phyloP scores from a whole-genome alignment of 1,140 invertebrate genomes.

The Xylocopa sonorina region DNA sequence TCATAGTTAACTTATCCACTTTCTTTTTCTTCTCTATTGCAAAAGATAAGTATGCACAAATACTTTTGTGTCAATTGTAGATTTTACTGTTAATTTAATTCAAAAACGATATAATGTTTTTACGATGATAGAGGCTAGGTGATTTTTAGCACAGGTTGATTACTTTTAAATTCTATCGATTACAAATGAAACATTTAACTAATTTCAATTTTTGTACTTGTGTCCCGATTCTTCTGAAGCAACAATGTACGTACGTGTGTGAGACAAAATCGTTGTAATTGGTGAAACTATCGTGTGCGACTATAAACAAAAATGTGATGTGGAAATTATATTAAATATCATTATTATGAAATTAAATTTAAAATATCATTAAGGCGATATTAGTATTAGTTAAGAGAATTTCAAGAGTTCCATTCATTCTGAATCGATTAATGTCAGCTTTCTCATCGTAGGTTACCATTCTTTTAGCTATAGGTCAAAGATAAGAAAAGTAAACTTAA shows the following conservation, averaged over 20 bases:
- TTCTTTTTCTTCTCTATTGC: no score
- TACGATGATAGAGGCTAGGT: no score
- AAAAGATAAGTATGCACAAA: no score
- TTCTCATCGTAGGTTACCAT: not conserved
- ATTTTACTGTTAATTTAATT: no score
- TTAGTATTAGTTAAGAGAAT: not conserved
- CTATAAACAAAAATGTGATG: not conserved
- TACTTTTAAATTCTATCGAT: no score
- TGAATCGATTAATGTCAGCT: not conserved
- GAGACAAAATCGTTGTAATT: not conserved
- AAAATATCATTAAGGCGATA: not conserved
- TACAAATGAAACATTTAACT: no score
- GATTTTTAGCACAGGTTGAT: no score
- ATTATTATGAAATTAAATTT: not conserved
- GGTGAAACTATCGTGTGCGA: not conserved
- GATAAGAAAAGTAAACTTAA: not conserved
- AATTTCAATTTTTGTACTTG: no score
- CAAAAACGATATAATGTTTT: no score
- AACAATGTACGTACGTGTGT: not conserved
- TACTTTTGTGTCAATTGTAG: no score
- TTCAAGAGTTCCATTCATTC: not conserved
- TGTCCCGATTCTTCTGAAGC: no score
- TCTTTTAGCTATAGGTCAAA: not conserved
- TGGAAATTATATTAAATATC: not conserved
- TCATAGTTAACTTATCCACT: no score